Percentiles rank a stretch among this genome's conserved stretches.
These are phyloP conservation scores for Perizoma flavofasciatum DNA, from an alignment of 2,888 invertebrate genomes.

Conservation along the genomic window DNA sequence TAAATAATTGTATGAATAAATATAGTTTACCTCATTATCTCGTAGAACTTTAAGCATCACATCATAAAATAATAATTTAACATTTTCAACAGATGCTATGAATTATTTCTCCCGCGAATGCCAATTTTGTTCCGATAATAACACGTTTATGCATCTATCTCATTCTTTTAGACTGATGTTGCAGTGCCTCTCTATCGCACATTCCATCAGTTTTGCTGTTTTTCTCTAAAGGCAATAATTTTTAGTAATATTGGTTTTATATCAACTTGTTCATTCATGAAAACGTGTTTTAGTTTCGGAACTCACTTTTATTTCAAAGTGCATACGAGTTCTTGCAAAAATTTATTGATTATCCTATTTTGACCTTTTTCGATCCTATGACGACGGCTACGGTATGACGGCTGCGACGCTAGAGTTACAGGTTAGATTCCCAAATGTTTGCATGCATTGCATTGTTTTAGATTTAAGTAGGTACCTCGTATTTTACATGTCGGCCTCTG, in stretches of 20 bases:
- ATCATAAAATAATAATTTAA: slow-evolving; percentile 16
- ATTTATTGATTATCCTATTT: no score
- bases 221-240: slow-evolving; percentile 21
- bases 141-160: slow-evolving; percentile 17
- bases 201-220: slow-evolving; percentile 20
- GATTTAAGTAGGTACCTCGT: no score
- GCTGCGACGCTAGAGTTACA: no score
- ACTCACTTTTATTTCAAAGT: no score
- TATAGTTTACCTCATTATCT: background rate
- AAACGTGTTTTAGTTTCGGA: background rate
- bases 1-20: background rate
- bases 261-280: slow-evolving; percentile 21
- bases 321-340: no score
- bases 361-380: no score
- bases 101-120: slow-evolving; percentile 12
- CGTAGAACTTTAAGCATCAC: background rate
- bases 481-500: no score
- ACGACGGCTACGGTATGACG: no score
- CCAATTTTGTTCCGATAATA: slow-evolving; percentile 29
- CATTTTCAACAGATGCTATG: slow-evolving; percentile 14
- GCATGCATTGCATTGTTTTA: no score
- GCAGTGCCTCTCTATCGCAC: slow-evolving; percentile 24
- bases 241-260: slow-evolving; percentile 29
- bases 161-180: slow-evolving; percentile 9
- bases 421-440: no score